Evolutionary conservation across 1,140 invertebrate genomes (phyloP).

Genomic region (Cotesia typhae): DNA sequence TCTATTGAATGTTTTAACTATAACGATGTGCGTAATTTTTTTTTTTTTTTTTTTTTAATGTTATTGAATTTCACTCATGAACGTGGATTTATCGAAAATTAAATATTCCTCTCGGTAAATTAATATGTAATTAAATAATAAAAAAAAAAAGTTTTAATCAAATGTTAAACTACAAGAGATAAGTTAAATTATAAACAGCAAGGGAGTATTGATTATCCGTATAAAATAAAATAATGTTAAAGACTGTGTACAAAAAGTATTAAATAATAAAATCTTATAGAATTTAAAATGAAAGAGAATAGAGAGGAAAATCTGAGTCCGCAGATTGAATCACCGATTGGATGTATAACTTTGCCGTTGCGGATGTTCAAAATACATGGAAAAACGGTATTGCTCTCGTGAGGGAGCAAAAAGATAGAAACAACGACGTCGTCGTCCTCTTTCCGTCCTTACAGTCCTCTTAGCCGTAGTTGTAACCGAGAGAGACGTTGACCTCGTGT

Average conservation of each 20-base stretch:
- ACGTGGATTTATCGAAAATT: too few relatives aligned
- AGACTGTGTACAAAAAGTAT: not conserved
- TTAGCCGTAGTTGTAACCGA: too few relatives aligned
- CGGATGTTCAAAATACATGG: conserved; percentile 15
- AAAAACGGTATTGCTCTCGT: not conserved
- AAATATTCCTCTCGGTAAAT: too few relatives aligned
- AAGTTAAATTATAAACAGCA: conserved; percentile 4
- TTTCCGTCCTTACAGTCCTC: too few relatives aligned
- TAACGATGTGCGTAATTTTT: too few relatives aligned
- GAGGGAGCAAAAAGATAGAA: conserved; percentile 14
- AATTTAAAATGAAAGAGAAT: conserved; percentile 10
- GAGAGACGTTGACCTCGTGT: conserved; percentile 18
- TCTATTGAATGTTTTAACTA: too few relatives aligned
- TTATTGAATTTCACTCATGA: too few relatives aligned
- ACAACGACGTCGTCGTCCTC: not conserved
- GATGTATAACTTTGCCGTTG: conserved; percentile 34
- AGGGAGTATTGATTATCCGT: not conserved
- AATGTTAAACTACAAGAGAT: too few relatives aligned
- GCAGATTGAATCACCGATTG: conserved; percentile 34
- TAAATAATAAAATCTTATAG: not conserved
- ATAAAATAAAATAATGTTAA: too few relatives aligned
- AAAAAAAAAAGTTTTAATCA: too few relatives aligned
- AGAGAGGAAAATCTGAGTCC: conserved; percentile 24
- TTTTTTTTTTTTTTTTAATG: too few relatives aligned
- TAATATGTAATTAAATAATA: too few relatives aligned